Percentiles rank a stretch among this genome's conserved stretches.
Conservation (phyloP, 37 sponge, comb jelly and placozoan species). For the Eunapius fragilis region DNA sequence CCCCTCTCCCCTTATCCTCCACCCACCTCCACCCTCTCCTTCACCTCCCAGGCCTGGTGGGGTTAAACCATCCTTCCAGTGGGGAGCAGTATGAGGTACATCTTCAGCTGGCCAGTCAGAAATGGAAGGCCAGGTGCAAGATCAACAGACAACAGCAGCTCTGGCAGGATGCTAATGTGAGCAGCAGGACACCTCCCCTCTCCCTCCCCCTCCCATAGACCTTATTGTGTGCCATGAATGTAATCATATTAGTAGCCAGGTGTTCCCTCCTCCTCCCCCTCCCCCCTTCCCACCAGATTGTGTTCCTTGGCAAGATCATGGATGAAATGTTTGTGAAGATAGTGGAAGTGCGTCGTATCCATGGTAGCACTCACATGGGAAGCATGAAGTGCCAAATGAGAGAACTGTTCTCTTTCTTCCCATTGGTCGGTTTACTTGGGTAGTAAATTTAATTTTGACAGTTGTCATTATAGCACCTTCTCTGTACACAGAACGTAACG, state of each 20-base stretch:
- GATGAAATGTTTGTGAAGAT: slow-evolving; percentile 74
- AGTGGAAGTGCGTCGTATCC: slow-evolving; percentile 67
- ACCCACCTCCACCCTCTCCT: neutral
- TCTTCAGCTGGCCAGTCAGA: slow-evolving; percentile 69
- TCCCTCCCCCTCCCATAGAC: no score
- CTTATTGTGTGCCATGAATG: no score
- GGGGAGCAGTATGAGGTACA: slow-evolving; percentile 53
- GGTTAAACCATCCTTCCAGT: neutral
- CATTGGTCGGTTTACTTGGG: slow-evolving; percentile 36
- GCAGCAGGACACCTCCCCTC: no score
- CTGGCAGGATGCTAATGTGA: slow-evolving; percentile 83
- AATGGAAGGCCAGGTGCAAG: slow-evolving; percentile 77
- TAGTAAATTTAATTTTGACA: no score
- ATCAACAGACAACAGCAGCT: slow-evolving; percentile 58
- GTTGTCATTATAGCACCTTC: no score
- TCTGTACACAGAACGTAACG: neutral
- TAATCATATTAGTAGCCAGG: no score
- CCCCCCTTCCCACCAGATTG: slow-evolving; percentile 44
- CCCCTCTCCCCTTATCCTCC: neutral
- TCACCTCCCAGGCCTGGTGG: slow-evolving; percentile 25
- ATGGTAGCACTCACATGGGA: slow-evolving; percentile 57
- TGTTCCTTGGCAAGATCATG: slow-evolving; percentile 61
- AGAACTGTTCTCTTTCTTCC: slow-evolving; percentile 74
- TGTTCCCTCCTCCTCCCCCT: neutral
- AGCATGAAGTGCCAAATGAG: slow-evolving; percentile 66